Percentiles rank a stretch among this genome's conserved stretches.
phyloP scores from a whole-genome alignment of 2,888 invertebrate species.

The Himalopsyche kuldschensis region DNA sequence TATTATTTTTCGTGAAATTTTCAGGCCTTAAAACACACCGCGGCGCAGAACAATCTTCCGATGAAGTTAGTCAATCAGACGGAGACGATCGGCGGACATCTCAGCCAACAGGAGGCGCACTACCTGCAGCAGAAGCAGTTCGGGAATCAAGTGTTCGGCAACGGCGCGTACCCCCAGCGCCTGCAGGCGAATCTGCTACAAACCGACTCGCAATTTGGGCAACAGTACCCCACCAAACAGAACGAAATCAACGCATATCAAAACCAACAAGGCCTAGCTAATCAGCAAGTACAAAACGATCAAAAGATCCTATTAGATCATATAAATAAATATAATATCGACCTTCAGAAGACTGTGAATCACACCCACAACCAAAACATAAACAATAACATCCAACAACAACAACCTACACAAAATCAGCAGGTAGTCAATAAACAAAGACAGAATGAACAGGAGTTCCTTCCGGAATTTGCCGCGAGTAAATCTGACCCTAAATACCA shows the following conservation, averaged over 20 bases:
- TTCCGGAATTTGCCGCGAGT: conserved; percentile 73
- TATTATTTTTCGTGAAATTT: conserved; percentile 37
- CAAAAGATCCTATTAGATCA: conserved; percentile 55
- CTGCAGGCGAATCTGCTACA: conserved; percentile 42
- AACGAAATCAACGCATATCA: conserved; percentile 49
- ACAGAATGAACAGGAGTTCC: conserved; percentile 60
- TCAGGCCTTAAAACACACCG: conserved; percentile 57
- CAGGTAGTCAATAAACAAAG: conserved; percentile 46
- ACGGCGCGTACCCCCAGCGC: conserved; percentile 48
- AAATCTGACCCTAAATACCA: conserved; percentile 91
- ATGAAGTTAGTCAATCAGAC: conserved; percentile 58
- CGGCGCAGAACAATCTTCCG: conserved; percentile 59
- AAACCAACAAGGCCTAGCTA: conserved; percentile 55
- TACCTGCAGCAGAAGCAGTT: conserved; percentile 61
- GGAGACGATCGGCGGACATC: conserved; percentile 53
- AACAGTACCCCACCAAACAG: conserved; percentile 51
- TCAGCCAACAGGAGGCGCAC: conserved; percentile 57
- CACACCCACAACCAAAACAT: conserved; percentile 58
- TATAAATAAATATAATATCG: conserved; percentile 53
- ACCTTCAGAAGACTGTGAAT: conserved; percentile 57
- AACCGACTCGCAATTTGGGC: conserved; percentile 50
- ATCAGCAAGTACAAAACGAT: conserved; percentile 51
- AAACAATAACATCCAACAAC: conserved; percentile 49
- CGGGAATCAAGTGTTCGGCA: conserved; percentile 55
- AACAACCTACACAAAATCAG: conserved; percentile 43